phyloP scores from a whole-genome alignment of 2,888 invertebrate species.

The Alcis repandata region DNA sequence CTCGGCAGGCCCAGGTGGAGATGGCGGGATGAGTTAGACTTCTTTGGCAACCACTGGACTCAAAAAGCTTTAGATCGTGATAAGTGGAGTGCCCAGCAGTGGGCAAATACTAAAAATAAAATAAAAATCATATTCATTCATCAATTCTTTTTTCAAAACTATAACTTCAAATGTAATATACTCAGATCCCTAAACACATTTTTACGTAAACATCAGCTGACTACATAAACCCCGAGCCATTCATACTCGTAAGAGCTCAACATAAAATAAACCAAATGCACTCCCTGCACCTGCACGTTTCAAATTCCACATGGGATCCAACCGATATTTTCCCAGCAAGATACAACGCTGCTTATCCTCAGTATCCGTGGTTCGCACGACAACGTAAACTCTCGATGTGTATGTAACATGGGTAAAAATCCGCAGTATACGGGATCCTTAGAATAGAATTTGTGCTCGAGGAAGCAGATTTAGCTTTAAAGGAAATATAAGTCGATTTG shows the following conservation, averaged over 20 bases:
- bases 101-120: too few species aligned
- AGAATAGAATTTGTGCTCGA: slow-evolving; percentile 46
- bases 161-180: not conserved
- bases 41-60: too few species aligned
- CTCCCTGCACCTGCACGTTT: slow-evolving; percentile 44
- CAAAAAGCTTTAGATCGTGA: too few species aligned
- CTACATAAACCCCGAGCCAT: slow-evolving; percentile 37
- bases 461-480: slow-evolving; percentile 32
- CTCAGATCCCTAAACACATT: slow-evolving; percentile 1
- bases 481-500: slow-evolving; percentile 34
- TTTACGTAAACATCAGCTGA: slow-evolving; percentile 13
- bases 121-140: too few species aligned
- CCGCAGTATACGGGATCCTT: slow-evolving; percentile 43
- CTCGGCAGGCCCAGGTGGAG: too few species aligned
- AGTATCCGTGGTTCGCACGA: slow-evolving; percentile 51
- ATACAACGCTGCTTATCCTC: slow-evolving; percentile 55
- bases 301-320: slow-evolving; percentile 53
- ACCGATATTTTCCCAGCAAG: slow-evolving; percentile 52
- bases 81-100: too few species aligned
- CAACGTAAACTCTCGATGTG: slow-evolving; percentile 62
- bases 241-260: slow-evolving; percentile 33
- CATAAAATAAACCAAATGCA: slow-evolving; percentile 44
- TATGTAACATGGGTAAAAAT: slow-evolving; percentile 53
- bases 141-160: too few species aligned
- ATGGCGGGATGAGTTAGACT: too few species aligned